phyloP scores from a whole-genome alignment of 1,140 invertebrate genomes.

The Drosophila persimilis region DNA sequence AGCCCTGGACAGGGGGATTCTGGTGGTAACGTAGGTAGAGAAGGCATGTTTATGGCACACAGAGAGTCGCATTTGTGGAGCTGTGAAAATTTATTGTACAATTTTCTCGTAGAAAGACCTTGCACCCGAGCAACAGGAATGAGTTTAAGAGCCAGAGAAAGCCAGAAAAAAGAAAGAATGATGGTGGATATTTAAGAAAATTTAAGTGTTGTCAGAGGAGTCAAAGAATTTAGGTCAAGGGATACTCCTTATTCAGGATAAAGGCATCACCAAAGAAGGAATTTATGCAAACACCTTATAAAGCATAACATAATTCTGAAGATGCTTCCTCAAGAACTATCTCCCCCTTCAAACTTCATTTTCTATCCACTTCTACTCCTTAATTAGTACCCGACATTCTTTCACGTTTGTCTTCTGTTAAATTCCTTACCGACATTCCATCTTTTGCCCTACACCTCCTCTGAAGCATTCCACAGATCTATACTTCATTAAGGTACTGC shows the following conservation, averaged over 20 bases:
- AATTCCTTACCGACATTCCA: constrained; percentile 26
- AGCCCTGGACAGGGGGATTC: not conserved
- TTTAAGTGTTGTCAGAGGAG: constrained; percentile 3
- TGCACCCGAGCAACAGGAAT: constrained; percentile 41
- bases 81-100: constrained; percentile 52
- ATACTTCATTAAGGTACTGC: constrained; percentile 39
- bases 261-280: too few species aligned
- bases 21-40: constrained; percentile 14
- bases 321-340: not conserved
- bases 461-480: constrained; percentile 30
- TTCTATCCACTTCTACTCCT: not conserved
- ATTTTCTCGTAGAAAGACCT: constrained; percentile 24
- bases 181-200: constrained; percentile 6
- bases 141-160: constrained; percentile 26
- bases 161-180: not conserved
- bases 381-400: constrained; percentile 40
- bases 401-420: not conserved
- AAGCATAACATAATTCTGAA: too few species aligned
- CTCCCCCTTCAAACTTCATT: not conserved
- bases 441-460: constrained; percentile 8
- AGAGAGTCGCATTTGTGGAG: constrained; percentile 44
- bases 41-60: constrained; percentile 46
- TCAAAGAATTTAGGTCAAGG: not conserved
- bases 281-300: too few species aligned
- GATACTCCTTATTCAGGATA: too few species aligned